These are phyloP conservation scores for Monopterus albus DNA, from an alignment of 2,113 vertebrate species.

Conservation along the genomic window DNA sequence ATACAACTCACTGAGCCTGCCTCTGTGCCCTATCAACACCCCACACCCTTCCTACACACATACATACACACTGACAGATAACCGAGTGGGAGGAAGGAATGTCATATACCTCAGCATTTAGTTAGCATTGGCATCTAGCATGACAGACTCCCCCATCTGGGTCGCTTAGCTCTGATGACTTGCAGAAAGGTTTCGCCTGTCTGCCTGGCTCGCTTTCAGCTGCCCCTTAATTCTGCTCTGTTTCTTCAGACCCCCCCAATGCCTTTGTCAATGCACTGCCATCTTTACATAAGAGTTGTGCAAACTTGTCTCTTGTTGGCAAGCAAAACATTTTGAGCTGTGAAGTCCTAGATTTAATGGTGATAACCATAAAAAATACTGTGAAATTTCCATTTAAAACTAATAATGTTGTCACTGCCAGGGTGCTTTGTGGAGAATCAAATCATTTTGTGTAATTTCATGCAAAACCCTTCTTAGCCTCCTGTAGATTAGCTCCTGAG, in stretches of 20 bases:
- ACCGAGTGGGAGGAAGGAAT: conserved; percentile 65
- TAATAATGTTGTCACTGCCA: conserved; percentile 43
- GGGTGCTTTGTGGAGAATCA: neutral
- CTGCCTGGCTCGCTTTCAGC: conserved; percentile 61
- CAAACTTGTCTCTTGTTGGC: conserved; percentile 46
- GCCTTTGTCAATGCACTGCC: conserved; percentile 50
- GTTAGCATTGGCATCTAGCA: conserved; percentile 64
- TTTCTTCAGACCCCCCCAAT: conserved; percentile 69
- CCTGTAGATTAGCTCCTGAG: neutral
- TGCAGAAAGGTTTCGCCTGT: conserved; percentile 68
- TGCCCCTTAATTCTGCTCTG: conserved; percentile 78
- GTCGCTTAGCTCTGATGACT: conserved; percentile 68
- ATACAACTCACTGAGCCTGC: conserved; percentile 23
- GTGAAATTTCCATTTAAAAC: conserved; percentile 36
- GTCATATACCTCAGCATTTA: conserved; percentile 66
- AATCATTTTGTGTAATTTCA: conserved; percentile 1
- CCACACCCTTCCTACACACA: conserved; percentile 26
- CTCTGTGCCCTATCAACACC: conserved; percentile 32
- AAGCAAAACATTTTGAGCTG: conserved; percentile 35
- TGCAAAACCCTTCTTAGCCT: neutral
- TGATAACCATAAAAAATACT: conserved; percentile 25
- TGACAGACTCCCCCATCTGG: conserved; percentile 69
- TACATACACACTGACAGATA: conserved; percentile 27
- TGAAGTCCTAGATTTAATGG: conserved; percentile 25
- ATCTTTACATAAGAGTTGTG: conserved; percentile 67